These are phyloP conservation scores for Leptinotarsa defecta DNA, from an alignment of 1,140 invertebrate genomes.

Conservation along the genomic window DNA sequence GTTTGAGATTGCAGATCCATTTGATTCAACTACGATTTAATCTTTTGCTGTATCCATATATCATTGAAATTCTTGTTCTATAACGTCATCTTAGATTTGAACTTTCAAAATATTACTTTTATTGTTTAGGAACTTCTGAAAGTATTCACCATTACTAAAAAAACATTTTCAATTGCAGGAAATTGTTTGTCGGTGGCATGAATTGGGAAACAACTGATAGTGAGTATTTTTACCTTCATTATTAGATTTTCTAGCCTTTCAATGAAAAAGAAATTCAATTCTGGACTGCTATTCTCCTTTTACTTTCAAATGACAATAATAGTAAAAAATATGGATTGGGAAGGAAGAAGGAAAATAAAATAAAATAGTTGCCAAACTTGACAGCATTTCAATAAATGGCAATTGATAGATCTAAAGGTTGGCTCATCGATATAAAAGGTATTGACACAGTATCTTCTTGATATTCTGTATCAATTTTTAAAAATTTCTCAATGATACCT, in stretches of 20 bases:
- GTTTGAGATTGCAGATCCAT: conserved; percentile 55
- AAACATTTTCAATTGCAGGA: conserved; percentile 73
- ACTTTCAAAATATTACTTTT: neutral
- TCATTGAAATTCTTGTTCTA: conserved; percentile 3
- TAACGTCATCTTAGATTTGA: neutral
- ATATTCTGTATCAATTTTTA: too few species aligned
- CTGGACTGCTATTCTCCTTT: neutral
- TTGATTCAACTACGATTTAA: conserved; percentile 45
- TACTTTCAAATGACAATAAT: too few species aligned
- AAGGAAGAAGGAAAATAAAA: too few species aligned
- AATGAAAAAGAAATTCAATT: neutral
- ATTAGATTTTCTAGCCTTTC: neutral
- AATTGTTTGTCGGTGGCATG: conserved; percentile 95
- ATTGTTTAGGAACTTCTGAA: neutral
- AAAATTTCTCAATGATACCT: too few species aligned
- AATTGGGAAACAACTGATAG: conserved; percentile 98
- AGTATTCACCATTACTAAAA: conserved; percentile 1
- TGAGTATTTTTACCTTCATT: conserved; percentile 64
- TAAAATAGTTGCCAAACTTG: too few species aligned
- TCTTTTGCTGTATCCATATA: conserved; percentile 8
- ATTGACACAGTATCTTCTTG: too few species aligned
- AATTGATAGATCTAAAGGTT: too few species aligned
- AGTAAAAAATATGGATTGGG: too few species aligned
- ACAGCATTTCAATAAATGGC: too few species aligned
- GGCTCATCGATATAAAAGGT: too few species aligned